A percentile compares a stretch with the other conserved stretches of the same genome.
phyloP scores from a whole-genome alignment of 2,888 invertebrate species.

The Malachius bipustulatus region DNA sequence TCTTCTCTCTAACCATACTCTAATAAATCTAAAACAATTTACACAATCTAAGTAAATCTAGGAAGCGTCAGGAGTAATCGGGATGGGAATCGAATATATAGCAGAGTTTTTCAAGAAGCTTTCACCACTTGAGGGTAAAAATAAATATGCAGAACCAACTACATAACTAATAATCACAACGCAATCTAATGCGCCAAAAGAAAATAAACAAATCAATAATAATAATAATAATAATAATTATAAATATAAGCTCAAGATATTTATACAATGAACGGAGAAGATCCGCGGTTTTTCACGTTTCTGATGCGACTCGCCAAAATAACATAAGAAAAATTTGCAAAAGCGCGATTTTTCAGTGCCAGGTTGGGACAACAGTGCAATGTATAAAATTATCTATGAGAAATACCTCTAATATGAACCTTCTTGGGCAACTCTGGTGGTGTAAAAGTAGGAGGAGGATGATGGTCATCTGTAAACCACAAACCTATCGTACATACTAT shows the following conservation, averaged over 20 bases:
- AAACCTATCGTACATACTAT: slow-evolving; percentile 54
- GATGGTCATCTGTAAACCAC: slow-evolving; percentile 89
- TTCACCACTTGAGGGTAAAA: background rate
- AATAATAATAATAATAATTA: no score
- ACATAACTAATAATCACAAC: background rate
- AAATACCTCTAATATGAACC: slow-evolving; percentile 89
- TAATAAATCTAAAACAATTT: background rate
- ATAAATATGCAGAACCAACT: background rate
- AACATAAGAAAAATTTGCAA: no score
- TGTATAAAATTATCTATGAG: slow-evolving; percentile 13
- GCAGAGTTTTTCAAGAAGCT: slow-evolving; percentile 33
- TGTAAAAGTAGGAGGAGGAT: slow-evolving; percentile 95
- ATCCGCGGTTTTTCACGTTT: no score
- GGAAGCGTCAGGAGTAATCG: slow-evolving; percentile 6
- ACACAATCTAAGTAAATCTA: background rate
- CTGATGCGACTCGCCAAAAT: no score
- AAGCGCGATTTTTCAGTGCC: no score
- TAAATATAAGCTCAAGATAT: no score
- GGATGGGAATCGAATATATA: slow-evolving; percentile 12
- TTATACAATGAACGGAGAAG: no score
- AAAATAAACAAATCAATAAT: no score
- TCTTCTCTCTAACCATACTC: background rate
- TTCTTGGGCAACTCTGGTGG: slow-evolving; percentile 98
- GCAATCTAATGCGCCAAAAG: no score
- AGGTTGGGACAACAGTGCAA: slow-evolving; percentile 11